These are phyloP conservation scores for Campoletis sonorensis DNA, from an alignment of 1,140 invertebrate genomes.

Conservation along the genomic window DNA sequence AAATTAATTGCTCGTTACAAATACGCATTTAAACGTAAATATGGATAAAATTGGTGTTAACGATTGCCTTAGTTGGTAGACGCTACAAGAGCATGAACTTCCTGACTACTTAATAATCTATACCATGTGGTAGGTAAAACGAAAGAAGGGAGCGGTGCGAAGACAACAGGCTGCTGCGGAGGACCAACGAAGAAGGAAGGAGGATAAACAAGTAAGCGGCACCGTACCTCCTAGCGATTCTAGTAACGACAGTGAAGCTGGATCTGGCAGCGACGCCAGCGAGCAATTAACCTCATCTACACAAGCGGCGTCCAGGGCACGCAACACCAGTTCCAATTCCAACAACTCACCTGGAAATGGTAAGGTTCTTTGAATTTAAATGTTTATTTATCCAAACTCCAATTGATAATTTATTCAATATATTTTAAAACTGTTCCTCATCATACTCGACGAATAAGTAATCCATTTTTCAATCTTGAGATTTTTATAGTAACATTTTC, in stretches of 20 bases:
- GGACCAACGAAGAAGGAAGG: conserved; percentile 71
- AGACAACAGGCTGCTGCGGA: conserved; percentile 71
- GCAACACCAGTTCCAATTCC: conserved; percentile 68
- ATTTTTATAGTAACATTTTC: no score
- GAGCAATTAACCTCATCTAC: conserved; percentile 67
- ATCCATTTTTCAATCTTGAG: no score
- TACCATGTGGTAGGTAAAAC: conserved; percentile 75
- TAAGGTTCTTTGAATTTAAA: conserved; percentile 63
- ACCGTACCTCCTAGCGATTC: conserved; percentile 68
- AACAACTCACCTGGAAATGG: conserved; percentile 74
- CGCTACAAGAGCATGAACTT: conserved; percentile 71
- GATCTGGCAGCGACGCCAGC: conserved; percentile 72
- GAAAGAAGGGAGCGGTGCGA: conserved; percentile 74
- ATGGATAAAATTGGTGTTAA: not conserved
- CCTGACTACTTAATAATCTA: conserved; percentile 73
- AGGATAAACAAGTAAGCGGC: conserved; percentile 68
- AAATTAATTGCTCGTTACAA: not conserved
- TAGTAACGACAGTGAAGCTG: conserved; percentile 74
- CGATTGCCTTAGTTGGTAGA: conserved; percentile 58
- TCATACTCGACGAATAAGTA: no score
- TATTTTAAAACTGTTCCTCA: not conserved
- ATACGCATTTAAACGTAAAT: not conserved
- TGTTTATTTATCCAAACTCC: not conserved
- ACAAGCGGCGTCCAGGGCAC: conserved; percentile 66
- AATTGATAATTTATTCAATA: no score